Base-by-base conservation (phyloP, 2,113 vertebrate species). In the Eolophus roseicapilla region DNA sequence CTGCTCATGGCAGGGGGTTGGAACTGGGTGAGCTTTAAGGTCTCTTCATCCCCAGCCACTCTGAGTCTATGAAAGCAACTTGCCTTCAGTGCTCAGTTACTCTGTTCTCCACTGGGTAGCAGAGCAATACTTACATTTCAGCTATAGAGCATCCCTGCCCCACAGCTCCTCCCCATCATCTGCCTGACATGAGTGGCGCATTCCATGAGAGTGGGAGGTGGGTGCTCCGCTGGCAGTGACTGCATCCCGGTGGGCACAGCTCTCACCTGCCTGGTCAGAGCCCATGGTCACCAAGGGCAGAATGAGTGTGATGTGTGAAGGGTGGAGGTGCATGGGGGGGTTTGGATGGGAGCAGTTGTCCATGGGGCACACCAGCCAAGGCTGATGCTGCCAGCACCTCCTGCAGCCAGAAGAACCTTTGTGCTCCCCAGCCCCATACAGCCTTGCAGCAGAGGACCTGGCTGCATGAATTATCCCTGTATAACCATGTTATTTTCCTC, bases 261-360 rank as follows among this genome's bases (percentile, higher is more conserved):
- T 64, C 28, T 8, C 31, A 10, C 46, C 31, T 19, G 0, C 57
- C 17, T 28, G 3, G 19, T 6, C 1, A 1, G 65, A 33, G 29
- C 8, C 60, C 2, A 17, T 1, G 7, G 8, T 25, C 29, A 9
- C 35, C 21, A 3, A 3, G 49, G 79, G n/a, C 39, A 60, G 29
- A 2, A 3, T 3, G 52, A 1, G 27, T 13, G 33, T 3, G 23
- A 0, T 5, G 33, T 1, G 15, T 2, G 7, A 8, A 17, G 11
- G 17, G 27, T 7, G 35, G 31, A 2, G 13, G 60, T 33, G 67
- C 12, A 0, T 7, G 0, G 35, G 14, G 52, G 20, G 6, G 11
- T 0, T 25, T 49, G 67, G 41, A 13, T 33, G 37, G 37, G 17
- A 19, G 10, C 37, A 15, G 44, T 59, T 19, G 2, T 24, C 17